Conservation (phyloP, 2,113 vertebrate genomes). For the Platysteira castanea region DNA sequence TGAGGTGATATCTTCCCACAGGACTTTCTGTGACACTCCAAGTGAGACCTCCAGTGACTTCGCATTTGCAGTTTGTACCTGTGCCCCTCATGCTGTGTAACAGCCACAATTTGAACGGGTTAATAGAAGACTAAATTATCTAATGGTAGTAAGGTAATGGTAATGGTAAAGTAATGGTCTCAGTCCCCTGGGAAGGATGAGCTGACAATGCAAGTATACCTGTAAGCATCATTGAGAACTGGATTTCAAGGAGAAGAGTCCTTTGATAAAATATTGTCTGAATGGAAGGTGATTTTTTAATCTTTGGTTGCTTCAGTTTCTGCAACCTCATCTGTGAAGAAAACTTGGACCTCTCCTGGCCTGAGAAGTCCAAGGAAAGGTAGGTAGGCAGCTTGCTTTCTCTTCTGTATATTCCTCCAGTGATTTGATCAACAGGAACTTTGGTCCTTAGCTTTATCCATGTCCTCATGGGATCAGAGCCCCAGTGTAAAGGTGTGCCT, state of each 20-base stretch:
- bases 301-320: not conserved
- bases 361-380: not conserved
- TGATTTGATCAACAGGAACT: not conserved
- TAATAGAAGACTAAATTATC: not conserved
- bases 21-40: not conserved
- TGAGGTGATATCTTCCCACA: not conserved
- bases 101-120: not conserved
- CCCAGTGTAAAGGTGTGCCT: not conserved
- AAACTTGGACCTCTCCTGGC: not conserved
- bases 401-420: not conserved
- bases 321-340: not conserved
- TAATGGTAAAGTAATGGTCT: no score
- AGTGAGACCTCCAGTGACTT: not conserved
- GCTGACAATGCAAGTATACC: not conserved
- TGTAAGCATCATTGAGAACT: not conserved
- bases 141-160: not conserved
- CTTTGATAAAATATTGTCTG: not conserved
- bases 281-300: not conserved
- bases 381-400: not conserved
- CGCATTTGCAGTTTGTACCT: not conserved
- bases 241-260: not conserved
- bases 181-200: not conserved
- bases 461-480: not conserved
- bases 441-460: not conserved
- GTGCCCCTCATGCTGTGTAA: not conserved